These are phyloP conservation scores for Dysidea cf. avara DNA, from an alignment of 37 sponge, comb jelly and placozoan genomes.

Conservation along the genomic window DNA sequence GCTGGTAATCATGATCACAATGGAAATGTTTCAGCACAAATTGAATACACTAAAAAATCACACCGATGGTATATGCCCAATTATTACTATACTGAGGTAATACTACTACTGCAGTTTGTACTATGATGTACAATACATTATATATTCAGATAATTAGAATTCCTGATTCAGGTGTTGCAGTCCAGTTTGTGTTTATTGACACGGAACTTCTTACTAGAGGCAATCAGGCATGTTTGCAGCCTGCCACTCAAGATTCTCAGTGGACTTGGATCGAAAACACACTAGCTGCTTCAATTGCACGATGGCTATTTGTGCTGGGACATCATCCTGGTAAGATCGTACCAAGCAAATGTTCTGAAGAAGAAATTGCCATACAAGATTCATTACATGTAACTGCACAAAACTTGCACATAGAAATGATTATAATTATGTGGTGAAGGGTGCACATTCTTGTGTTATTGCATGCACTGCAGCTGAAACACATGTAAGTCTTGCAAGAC, in stretches of 20 bases:
- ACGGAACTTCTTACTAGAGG: slow-evolving; percentile 48
- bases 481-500: no score
- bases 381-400: no score
- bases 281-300: no score
- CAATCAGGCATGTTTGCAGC: slow-evolving; percentile 32
- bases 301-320: no score
- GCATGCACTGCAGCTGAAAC: no score
- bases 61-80: slow-evolving; percentile 62
- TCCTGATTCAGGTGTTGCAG: slow-evolving; percentile 17
- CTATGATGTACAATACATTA: background rate
- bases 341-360: no score
- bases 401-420: no score
- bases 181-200: slow-evolving; percentile 72
- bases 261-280: slow-evolving; percentile 74
- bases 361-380: no score
- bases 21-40: slow-evolving; percentile 64
- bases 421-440: no score
- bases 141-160: slow-evolving; percentile 18
- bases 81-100: slow-evolving; percentile 59
- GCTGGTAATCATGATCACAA: slow-evolving; percentile 78
- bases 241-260: slow-evolving; percentile 45
- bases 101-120: no score
- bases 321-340: slow-evolving; percentile 38
- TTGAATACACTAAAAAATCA: slow-evolving; percentile 61
- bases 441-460: no score